Percentiles rank a stretch among this genome's conserved stretches.
phyloP scores from a whole-genome alignment of 2,113 vertebrate species.

The Eretmochelys imbricata region DNA sequence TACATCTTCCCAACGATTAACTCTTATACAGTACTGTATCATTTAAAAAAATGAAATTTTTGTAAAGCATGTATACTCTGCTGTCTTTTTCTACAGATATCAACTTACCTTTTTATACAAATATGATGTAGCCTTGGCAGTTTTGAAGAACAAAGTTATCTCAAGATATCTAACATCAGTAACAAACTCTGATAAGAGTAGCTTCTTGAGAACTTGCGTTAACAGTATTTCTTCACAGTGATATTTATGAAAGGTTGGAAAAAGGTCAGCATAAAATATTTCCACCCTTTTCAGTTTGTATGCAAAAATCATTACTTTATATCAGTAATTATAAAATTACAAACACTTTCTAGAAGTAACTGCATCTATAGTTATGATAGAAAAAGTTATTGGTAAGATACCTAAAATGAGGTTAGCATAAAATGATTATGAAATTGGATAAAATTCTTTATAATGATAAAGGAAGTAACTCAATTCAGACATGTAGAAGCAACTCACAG shows the following conservation, averaged over 20 bases:
- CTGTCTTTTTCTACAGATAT: constrained; percentile 78
- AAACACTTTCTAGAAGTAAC: constrained; percentile 94
- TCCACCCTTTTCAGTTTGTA: constrained; percentile 80
- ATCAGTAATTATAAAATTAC: constrained; percentile 94
- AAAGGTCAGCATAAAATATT: constrained; percentile 82
- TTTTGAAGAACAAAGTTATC: constrained; percentile 87
- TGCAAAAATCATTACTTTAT: constrained; percentile 83
- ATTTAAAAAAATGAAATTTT: constrained; percentile 68
- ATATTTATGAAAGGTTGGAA: constrained; percentile 95
- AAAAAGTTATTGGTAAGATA: constrained; percentile 82
- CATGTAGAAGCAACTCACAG: constrained; percentile 8
- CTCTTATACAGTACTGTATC: constrained; percentile 69
- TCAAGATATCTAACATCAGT: constrained; percentile 87
- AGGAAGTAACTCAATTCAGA: constrained; percentile 17
- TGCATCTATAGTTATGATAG: constrained; percentile 88
- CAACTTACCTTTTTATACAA: constrained; percentile 84
- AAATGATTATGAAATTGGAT: constrained; percentile 75
- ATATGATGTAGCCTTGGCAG: constrained; percentile 90
- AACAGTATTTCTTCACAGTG: constrained; percentile 98
- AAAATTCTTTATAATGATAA: not conserved
- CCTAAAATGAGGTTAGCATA: constrained; percentile 80
- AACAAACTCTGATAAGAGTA: constrained; percentile 86
- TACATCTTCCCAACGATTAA: constrained; percentile 64
- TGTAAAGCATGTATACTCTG: constrained; percentile 79
- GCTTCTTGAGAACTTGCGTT: constrained; percentile 88